A percentile compares a stretch with the other conserved stretches of the same genome.
Evolutionary conservation across 2,888 invertebrate genomes (phyloP).

Genomic region (Allacma fusca): DNA sequence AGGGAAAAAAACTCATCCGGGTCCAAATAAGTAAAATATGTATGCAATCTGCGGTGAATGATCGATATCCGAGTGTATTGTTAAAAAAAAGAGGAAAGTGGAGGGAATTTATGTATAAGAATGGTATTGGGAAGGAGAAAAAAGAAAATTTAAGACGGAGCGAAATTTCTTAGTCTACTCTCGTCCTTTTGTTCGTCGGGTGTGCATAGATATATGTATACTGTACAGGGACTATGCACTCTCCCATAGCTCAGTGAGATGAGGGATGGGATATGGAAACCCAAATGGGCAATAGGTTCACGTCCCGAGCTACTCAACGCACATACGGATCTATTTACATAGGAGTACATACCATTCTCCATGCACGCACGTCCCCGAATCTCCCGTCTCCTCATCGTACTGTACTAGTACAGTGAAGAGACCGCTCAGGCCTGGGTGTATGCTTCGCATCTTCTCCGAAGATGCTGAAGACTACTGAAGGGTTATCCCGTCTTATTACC

Average conservation of each 20-base stretch:
- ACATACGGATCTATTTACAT: conserved; percentile 2
- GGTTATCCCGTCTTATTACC: conserved; percentile 60
- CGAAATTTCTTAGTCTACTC: conserved; percentile 53
- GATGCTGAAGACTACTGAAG: conserved; percentile 41
- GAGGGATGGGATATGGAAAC: conserved; percentile 34
- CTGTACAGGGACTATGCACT: not conserved
- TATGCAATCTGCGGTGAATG: not conserved
- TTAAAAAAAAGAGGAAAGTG: conserved; percentile 4
- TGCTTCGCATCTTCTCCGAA: not conserved
- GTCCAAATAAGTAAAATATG: not conserved
- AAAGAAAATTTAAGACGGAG: conserved; percentile 21
- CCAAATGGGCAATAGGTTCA: conserved; percentile 11
- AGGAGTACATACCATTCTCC: not conserved
- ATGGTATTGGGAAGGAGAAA: not conserved
- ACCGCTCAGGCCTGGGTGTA: not conserved
- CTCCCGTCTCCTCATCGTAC: no score
- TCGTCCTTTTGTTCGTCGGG: conserved; percentile 49
- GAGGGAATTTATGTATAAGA: not conserved
- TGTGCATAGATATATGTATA: not conserved
- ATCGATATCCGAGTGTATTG: not conserved
- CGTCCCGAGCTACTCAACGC: not conserved
- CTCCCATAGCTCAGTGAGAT: conserved; percentile 11
- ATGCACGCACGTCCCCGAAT: no score
- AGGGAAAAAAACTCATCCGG: no score
- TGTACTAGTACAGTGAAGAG: no score